Evolutionary conservation across 2,888 invertebrate genomes (phyloP), one percentile per base, ranked within the genome.

Genomic region (Diaprepes abbreviatus): DNA sequence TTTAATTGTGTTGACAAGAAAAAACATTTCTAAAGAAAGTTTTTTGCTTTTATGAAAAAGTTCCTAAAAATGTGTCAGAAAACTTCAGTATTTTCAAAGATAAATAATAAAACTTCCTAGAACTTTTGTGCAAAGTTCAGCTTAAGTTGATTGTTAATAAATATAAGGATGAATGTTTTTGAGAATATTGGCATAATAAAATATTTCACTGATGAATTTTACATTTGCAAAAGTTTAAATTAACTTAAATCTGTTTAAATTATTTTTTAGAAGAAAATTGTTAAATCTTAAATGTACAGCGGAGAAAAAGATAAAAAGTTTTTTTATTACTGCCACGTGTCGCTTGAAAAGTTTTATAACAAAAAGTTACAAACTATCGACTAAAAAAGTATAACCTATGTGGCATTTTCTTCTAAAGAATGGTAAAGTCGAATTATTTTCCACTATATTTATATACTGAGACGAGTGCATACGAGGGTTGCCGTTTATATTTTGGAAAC

Each of bases 21-120:
- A 50, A 50, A 50, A 50, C 21, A 28, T 31, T 50, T 28, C 24
- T 33, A 40, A 59, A 43, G 31, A 59, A 59, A 59, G 12, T 10
- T 50, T 28, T n/a, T 36, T 75, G 78, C 87, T 87, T 40, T 66
- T 33, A 62, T 35, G 31, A 14, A 17, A 36, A 63, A 38, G 19
- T 63, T 36, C 3, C 14, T 7, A 59, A 43, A 57, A 59, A 59
- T 52, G 14, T 50, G 54, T 14, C 50, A 19, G 66, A 38, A 58
- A 58, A 58, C 21, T 65, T 55, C 19, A 6, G 33, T 17, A 31
- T 48, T 45, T 21, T 12, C n/a, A 58, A 58, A 50, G 33, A 45
- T 66, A 66, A 66, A 66, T 66, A 58, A 35, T 21, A 58, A 58
- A 66, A 58, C 28, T 58, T 45, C 28, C 16, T 19, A 66, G 28